Evolutionary conservation across 2,888 invertebrate genomes (phyloP), one percentile per base, ranked within the genome.

Genomic region (Bombylius discolor): DNA sequence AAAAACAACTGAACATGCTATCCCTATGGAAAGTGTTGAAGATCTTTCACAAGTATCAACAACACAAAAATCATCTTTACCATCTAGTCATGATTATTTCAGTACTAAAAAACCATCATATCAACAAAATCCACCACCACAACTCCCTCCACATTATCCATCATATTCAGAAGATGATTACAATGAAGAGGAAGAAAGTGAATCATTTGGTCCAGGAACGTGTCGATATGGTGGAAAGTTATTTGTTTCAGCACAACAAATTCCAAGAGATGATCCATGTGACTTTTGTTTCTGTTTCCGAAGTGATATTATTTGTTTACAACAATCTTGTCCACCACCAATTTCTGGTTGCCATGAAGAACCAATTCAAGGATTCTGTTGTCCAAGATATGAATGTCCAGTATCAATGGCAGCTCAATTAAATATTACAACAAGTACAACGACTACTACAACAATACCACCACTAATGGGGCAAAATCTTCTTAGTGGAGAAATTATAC

Each of bases 281-380:
- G 93, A 94, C 70, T 95, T 94, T 79, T 95, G 94, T 75, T 94
- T 95, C 84, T 95, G 94, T 78, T 95, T 94, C 79, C 82, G 94
- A 73, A 91, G 93, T 71, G 93, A 94, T 69, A 94, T 95, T 65
- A 94, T 95, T 67, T 95, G 94, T 66, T 78, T 94, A 62, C 93
- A 94, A 75, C 94, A 95, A 74, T 92, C 92, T 67, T 95, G 94
- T 75, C 94, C 94, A 53, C 94, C 94, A 52, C 94, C 94, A 47
- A 93, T 94, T 65, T 85, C 87, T 52, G 88, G 89, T 57, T 95
- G 94, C 67, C 89, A 88, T 71, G 91, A 93, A 71, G 93, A 94
- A 74, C 87, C 90, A 23, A 94, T 95, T 65, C 82, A 84, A 72
- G 94, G 94, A 32, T 94, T 93, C 82, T 95, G 94, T 72, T 95